Evolutionary conservation across 2,797 vertebrate genomes (phyloP).

Genomic region (Catamblyrhynchus diadema): DNA sequence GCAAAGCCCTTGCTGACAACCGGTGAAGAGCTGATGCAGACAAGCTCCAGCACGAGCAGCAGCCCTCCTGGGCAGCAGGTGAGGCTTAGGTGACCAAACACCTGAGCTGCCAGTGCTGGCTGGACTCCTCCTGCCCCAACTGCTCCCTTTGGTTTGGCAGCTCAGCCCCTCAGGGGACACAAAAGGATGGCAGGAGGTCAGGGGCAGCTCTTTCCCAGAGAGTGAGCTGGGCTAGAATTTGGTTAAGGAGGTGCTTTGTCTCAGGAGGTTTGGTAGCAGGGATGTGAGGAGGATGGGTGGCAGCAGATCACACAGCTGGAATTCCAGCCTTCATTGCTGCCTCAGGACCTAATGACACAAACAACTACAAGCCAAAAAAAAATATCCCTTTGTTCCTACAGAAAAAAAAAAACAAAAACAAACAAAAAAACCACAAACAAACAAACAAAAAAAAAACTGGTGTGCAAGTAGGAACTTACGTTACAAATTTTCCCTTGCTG

Average conservation of each 20-base stretch:
- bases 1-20: neutral
- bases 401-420: neutral
- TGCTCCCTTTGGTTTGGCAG: neutral
- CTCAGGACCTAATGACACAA: neutral
- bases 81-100: neutral
- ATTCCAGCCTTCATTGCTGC: neutral
- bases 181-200: neutral
- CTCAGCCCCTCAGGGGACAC: fast-evolving
- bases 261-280: neutral
- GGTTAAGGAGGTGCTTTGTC: neutral
- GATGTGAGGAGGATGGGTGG: neutral
- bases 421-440: too few species aligned
- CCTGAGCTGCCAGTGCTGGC: neutral
- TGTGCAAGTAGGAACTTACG: fast-evolving
- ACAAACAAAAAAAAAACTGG: neutral
- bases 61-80: neutral
- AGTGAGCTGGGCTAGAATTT: neutral
- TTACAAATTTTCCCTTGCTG: neutral
- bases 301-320: neutral
- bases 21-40: neutral
- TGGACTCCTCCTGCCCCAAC: neutral
- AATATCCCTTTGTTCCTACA: neutral
- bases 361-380: neutral
- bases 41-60: neutral
- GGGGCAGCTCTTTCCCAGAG: neutral